Base-by-base conservation (phyloP, 2,888 invertebrate genomes). In the Ceratothoa steindachneri region DNA sequence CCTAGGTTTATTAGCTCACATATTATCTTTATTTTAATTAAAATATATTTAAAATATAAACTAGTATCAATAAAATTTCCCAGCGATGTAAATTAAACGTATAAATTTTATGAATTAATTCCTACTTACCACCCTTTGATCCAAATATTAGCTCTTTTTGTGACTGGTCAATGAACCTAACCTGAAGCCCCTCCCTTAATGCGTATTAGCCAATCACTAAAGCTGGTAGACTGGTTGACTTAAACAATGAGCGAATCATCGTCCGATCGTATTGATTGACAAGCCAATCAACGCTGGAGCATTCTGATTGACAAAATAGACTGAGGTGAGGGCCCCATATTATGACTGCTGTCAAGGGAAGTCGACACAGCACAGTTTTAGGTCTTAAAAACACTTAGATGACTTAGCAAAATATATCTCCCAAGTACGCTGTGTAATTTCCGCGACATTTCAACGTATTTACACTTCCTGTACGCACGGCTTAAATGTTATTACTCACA, bases 91-190 rank as follows among this genome's bases (percentile, higher is more conserved):
- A n/a, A n/a, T n/a, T n/a, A n/a, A n/a, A n/a, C n/a, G n/a, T n/a
- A n/a, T n/a, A n/a, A n/a, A n/a, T n/a, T 9, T 41, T 41, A 41
- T 15, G 5, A 41, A 41, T 41, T 41, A 41, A 41, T 41, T 41
- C 5, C 7, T 55, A 55, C 24, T 5, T 55, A 22, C 19, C 7
- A 55, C 15, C 55, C 19, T 5, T 19, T 12, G 55, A 19, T 55
- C 5, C 24, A 55, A 55, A 55, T 22, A 55, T 55, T 55, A 55
- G 55, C 55, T 55, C 55, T 55, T 55, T 68, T 75, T 75, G 74
- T 71, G 74, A 75, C 51, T 75, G 74, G 74, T 75, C 68, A 71
- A 71, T 71, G 68, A 75, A 71, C 65, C 71, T 68, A 66, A 67
- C 74, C 68, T 64, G n/a, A 60, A 30, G 74, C 60, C 71, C 60